Conservation (phyloP, 2,797 vertebrate genomes). For the Chelonia mydas region DNA sequence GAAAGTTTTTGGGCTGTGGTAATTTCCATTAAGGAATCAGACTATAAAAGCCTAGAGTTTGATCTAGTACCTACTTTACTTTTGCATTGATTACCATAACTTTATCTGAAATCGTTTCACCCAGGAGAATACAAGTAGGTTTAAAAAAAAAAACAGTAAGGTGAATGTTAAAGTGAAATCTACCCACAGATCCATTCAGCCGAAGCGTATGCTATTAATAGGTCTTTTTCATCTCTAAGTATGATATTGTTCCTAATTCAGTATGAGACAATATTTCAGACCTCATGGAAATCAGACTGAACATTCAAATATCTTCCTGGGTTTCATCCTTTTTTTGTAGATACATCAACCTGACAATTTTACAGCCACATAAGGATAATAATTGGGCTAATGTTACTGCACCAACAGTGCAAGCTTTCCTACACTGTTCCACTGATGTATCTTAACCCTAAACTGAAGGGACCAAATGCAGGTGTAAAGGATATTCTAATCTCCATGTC, state of each 20-base stretch:
- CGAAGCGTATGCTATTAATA: neutral
- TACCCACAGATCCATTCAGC: neutral
- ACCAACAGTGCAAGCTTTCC: neutral
- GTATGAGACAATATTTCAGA: neutral
- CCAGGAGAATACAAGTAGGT: neutral
- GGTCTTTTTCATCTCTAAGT: neutral
- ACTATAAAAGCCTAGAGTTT: neutral
- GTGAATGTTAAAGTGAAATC: neutral
- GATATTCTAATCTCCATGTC: neutral
- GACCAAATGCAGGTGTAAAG: neutral
- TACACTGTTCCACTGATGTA: neutral
- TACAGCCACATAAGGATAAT: neutral
- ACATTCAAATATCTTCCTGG: neutral
- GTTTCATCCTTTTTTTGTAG: neutral
- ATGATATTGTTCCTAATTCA: neutral
- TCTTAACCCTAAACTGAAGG: neutral
- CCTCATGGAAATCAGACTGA: neutral
- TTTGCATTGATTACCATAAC: neutral
- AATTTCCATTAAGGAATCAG: neutral
- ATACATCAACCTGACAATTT: neutral
- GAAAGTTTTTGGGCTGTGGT: neutral
- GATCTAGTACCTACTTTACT: neutral
- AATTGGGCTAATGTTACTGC: neutral
- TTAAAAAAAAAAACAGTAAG: neutral
- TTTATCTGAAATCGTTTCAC: neutral